A percentile compares a stretch with the other conserved stretches of the same genome.
phyloP scores from a whole-genome alignment of 1,140 invertebrate genomes.

The Drosophila grimshawi region DNA sequence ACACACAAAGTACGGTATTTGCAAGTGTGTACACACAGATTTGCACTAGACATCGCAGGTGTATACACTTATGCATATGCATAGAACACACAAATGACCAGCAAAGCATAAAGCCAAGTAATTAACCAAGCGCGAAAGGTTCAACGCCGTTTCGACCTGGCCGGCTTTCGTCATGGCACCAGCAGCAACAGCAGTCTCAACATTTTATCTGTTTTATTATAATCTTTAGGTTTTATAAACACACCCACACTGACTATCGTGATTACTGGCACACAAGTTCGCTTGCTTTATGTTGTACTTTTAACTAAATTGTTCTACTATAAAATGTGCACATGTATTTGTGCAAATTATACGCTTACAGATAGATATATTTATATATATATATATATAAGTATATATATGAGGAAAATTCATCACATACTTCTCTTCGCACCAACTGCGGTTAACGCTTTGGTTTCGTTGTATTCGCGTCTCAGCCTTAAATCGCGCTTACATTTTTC shows the following conservation, averaged over 20 bases:
- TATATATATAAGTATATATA: conserved; percentile 7
- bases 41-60: neutral
- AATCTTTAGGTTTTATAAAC: conserved; percentile 21
- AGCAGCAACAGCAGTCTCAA: conserved; percentile 1
- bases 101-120: conserved; percentile 63
- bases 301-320: conserved; percentile 57
- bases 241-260: conserved; percentile 24
- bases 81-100: conserved; percentile 30
- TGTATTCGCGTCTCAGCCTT: conserved; percentile 27
- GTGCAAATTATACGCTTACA: conserved; percentile 11
- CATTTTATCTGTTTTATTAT: conserved; percentile 41
- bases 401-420: conserved; percentile 40
- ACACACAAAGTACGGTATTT: conserved; percentile 43
- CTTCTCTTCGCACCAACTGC: conserved; percentile 30
- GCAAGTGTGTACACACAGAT: conserved; percentile 17
- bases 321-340: conserved; percentile 26
- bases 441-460: conserved; percentile 27
- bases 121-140: conserved; percentile 75
- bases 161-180: conserved; percentile 41
- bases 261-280: conserved; percentile 27
- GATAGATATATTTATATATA: conserved; percentile 8
- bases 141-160: conserved; percentile 60
- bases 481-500: conserved; percentile 40
- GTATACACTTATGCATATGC: conserved; percentile 3
- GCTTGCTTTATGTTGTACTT: conserved; percentile 52